phyloP scores from a whole-genome alignment of 2,888 invertebrate genomes.

The Caradrina clavipalpis region DNA sequence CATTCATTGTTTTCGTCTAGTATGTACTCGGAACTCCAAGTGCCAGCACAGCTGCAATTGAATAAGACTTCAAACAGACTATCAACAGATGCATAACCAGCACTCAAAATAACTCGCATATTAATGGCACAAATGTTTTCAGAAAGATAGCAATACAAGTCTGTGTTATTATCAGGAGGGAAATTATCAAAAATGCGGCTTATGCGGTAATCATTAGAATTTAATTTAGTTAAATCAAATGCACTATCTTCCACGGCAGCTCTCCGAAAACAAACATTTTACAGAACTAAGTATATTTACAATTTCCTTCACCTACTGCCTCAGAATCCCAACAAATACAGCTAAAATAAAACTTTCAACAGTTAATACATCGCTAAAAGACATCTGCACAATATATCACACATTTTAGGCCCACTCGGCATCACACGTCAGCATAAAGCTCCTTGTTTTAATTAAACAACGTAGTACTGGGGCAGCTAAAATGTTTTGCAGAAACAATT shows the following conservation, averaged over 20 bases:
- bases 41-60: conserved; percentile 11
- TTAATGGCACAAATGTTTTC: conserved; percentile 17
- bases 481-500: conserved; percentile 50
- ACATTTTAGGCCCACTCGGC: conserved; percentile 18
- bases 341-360: conserved; percentile 15
- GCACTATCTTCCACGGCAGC: not conserved
- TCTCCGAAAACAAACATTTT: not conserved
- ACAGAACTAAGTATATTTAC: not conserved
- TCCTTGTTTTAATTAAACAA: conserved; percentile 16
- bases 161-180: not conserved
- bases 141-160: not conserved
- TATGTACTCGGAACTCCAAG: conserved; percentile 16
- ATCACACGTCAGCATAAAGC: conserved; percentile 8
- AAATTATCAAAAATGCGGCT: not conserved
- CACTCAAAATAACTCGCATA: conserved; percentile 30
- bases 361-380: not conserved
- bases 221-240: not conserved
- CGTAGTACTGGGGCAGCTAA: conserved; percentile 20
- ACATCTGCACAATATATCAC: conserved; percentile 18
- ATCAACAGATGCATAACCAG: conserved; percentile 31
- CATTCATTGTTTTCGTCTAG: conserved; percentile 28
- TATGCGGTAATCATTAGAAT: not conserved
- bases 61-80: conserved; percentile 39
- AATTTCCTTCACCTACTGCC: conserved; percentile 17
- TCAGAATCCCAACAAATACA: conserved; percentile 1